Evolutionary conservation across 1,140 invertebrate genomes (phyloP).

Genomic region (Macrosteles quadrilineatus): DNA sequence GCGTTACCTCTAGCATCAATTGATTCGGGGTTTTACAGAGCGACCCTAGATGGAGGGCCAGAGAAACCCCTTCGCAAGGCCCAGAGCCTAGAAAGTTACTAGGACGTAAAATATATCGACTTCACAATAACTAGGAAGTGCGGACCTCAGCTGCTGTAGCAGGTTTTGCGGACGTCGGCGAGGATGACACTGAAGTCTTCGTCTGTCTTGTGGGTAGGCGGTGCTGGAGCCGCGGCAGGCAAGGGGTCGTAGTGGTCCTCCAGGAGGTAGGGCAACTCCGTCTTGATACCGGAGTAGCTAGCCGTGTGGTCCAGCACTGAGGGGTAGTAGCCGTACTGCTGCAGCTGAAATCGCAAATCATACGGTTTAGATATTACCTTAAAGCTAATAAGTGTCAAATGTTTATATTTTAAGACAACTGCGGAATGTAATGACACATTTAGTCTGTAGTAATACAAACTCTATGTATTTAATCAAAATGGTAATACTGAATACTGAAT

Average conservation of each 20-base stretch:
- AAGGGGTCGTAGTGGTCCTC: conserved; percentile 45
- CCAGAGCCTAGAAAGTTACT: too few relatives aligned
- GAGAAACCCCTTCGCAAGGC: too few relatives aligned
- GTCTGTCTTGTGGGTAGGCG: conserved; percentile 57
- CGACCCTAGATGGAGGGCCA: too few relatives aligned
- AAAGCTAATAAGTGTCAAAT: too few relatives aligned
- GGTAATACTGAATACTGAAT: too few relatives aligned
- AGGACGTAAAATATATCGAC: conserved; percentile 1
- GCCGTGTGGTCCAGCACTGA: background rate
- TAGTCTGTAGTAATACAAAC: too few relatives aligned
- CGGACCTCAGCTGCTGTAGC: conserved; percentile 64
- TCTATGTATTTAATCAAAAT: too few relatives aligned
- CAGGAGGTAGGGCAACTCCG: conserved; percentile 6
- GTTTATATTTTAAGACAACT: too few relatives aligned
- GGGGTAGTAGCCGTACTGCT: conserved; percentile 34
- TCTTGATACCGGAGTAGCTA: conserved; percentile 15
- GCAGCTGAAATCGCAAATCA: conserved; percentile 6
- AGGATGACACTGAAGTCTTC: conserved; percentile 85
- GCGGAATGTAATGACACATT: too few relatives aligned
- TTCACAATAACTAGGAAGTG: background rate
- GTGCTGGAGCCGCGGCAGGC: conserved; percentile 44
- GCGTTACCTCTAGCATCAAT: too few relatives aligned
- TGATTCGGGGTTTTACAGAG: too few relatives aligned
- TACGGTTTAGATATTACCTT: too few relatives aligned
- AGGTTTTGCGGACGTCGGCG: conserved; percentile 81